These are phyloP conservation scores for Macrostomum lignano DNA, from an alignment of 1,140 invertebrate genomes.

Conservation along the genomic window DNA sequence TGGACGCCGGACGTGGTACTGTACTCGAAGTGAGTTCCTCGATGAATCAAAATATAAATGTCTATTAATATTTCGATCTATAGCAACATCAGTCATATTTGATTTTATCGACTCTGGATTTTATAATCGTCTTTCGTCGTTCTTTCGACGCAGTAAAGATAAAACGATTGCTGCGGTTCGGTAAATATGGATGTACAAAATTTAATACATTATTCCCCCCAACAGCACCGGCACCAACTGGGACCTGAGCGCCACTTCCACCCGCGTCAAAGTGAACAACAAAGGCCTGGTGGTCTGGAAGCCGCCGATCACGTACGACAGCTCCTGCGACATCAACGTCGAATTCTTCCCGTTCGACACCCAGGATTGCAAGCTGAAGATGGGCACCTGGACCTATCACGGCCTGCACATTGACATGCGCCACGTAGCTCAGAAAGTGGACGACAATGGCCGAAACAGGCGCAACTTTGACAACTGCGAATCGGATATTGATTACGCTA, in stretches of 20 bases:
- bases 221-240: too few species aligned
- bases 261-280: constrained; percentile 16
- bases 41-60: not conserved
- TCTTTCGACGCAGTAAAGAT: too few species aligned
- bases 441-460: too few species aligned
- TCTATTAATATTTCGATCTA: not conserved
- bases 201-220: too few species aligned
- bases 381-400: constrained; percentile 34
- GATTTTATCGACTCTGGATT: too few species aligned
- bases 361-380: constrained; percentile 35
- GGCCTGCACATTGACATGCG: not conserved
- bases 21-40: constrained; percentile 22
- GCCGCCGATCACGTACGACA: constrained; percentile 36
- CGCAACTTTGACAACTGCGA: constrained; percentile 1
- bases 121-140: too few species aligned
- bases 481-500: not conserved
- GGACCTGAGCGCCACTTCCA: too few species aligned
- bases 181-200: too few species aligned
- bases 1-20: constrained; percentile 37
- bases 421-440: constrained; percentile 1
- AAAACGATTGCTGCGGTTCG: too few species aligned
- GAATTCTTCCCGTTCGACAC: constrained; percentile 38
- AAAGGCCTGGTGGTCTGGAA: constrained; percentile 38
- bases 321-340: constrained; percentile 37
- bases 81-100: too few species aligned